phyloP scores from a whole-genome alignment of 2,888 invertebrate species.

The Formica aserva region DNA sequence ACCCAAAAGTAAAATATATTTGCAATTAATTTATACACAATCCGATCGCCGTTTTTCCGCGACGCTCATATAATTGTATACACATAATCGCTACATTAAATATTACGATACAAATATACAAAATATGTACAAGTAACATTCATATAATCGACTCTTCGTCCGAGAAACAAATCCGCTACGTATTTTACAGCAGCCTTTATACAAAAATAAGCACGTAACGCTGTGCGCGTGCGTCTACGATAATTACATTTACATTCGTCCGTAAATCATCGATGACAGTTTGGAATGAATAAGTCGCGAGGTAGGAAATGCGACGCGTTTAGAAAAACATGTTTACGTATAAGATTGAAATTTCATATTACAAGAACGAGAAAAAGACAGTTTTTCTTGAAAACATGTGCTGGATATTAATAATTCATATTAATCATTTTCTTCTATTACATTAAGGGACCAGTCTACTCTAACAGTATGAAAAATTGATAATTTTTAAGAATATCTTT shows the following conservation, averaged over 20 bases:
- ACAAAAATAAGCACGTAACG: conserved; percentile 39
- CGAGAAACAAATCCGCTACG: conserved; percentile 30
- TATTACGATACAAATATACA: conserved; percentile 83
- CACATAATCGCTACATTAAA: conserved; percentile 70
- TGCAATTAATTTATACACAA: conserved; percentile 50
- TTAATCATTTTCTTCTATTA: neutral
- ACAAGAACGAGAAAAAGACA: neutral
- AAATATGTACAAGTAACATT: conserved; percentile 78
- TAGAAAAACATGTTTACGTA: neutral
- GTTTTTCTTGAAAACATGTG: neutral
- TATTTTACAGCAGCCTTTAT: conserved; percentile 62
- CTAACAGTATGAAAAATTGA: neutral
- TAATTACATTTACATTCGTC: conserved; percentile 18
- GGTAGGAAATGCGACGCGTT: neutral
- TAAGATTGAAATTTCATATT: conserved; percentile 12
- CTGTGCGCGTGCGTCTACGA: neutral
- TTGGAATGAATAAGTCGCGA: conserved; percentile 16
- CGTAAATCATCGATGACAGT: neutral
- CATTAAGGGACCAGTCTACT: too few species aligned
- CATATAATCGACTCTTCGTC: conserved; percentile 49
- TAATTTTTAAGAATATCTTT: neutral
- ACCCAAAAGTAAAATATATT: conserved; percentile 45
- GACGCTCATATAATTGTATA: conserved; percentile 37
- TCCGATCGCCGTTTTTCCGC: conserved; percentile 2
- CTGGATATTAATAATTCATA: neutral